Percentiles rank a stretch among this genome's conserved stretches.
Conservation (phyloP, 2,113 vertebrate species). For the Sander lucioperca region DNA sequence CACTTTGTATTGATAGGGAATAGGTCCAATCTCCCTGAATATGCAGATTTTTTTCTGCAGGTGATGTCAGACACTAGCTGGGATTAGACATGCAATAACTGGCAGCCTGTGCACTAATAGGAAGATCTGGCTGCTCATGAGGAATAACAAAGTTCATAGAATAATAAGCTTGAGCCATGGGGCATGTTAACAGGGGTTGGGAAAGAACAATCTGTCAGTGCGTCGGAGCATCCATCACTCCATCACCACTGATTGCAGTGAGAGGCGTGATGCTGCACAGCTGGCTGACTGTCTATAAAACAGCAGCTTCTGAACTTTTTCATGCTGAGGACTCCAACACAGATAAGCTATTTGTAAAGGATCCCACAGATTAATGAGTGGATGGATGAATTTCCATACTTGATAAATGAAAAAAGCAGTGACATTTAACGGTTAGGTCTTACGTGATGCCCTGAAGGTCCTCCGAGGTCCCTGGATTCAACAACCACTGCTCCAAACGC, state of each 20-base stretch:
- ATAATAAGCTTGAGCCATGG: constrained; percentile 75
- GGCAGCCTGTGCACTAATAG: constrained; percentile 70
- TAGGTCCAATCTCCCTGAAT: constrained; percentile 36
- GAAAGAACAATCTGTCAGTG: constrained; percentile 64
- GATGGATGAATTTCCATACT: constrained; percentile 60
- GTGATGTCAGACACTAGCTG: constrained; percentile 24
- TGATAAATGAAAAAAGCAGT: constrained; percentile 57
- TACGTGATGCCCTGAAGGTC: constrained; percentile 47
- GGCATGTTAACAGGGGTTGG: constrained; percentile 72
- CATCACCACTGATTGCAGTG: constrained; percentile 81
- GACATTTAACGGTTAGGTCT: constrained; percentile 41
- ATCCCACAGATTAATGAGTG: constrained; percentile 69
- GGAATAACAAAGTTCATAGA: constrained; percentile 79
- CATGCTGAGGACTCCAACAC: constrained; percentile 61
- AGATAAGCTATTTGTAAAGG: constrained; percentile 60
- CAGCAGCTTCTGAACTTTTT: constrained; percentile 61
- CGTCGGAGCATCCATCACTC: constrained; percentile 76
- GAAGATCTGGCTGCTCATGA: constrained; percentile 57
- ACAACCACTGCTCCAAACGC: constrained; percentile 68
- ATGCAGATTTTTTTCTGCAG: constrained; percentile 33
- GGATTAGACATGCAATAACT: constrained; percentile 65
- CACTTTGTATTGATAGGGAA: constrained; percentile 13
- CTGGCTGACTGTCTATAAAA: constrained; percentile 78
- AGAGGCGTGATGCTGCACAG: constrained; percentile 81
- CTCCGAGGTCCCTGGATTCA: constrained; percentile 55